Percentiles rank a stretch among this genome's conserved stretches.
phyloP scores from a whole-genome alignment of 1,140 invertebrate genomes.

The Scaptomyza pallida region DNA sequence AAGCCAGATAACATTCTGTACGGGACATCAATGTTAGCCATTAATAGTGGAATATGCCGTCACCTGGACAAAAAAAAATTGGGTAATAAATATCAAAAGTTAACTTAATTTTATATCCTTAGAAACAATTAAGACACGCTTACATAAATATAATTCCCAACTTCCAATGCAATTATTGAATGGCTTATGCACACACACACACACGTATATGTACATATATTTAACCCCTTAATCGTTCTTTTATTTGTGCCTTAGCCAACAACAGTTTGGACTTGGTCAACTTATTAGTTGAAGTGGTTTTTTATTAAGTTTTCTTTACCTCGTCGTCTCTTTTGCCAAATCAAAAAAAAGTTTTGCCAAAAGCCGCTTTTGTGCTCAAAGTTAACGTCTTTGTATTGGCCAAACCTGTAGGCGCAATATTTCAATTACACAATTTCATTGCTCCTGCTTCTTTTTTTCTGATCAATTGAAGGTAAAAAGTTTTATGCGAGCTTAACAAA shows the following conservation, averaged over 20 bases:
- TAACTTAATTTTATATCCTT: too few relatives aligned
- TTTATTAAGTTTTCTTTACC: conserved; percentile 36
- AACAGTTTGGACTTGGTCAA: conserved; percentile 32
- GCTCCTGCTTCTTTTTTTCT: conserved; percentile 8
- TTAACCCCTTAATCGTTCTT: conserved; percentile 13
- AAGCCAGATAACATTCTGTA: too few relatives aligned
- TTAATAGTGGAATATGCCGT: too few relatives aligned
- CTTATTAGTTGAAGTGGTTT: conserved; percentile 66
- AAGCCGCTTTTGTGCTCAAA: conserved; percentile 50
- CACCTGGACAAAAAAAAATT: too few relatives aligned
- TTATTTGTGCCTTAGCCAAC: neutral
- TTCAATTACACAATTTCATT: conserved; percentile 51
- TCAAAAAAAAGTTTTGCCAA: conserved; percentile 62
- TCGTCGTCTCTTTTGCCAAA: conserved; percentile 54
- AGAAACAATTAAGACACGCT: too few relatives aligned
- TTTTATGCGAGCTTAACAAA: conserved; percentile 41
- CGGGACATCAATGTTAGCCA: too few relatives aligned
- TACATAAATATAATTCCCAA: too few relatives aligned
- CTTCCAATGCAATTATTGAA: neutral
- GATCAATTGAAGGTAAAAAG: conserved; percentile 65
- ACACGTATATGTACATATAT: too few relatives aligned
- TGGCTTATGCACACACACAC: neutral
- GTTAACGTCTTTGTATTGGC: conserved; percentile 9
- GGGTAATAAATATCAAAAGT: too few relatives aligned
- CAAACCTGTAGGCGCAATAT: conserved; percentile 43